Percentiles rank a stretch among this genome's conserved stretches.
phyloP scores from a whole-genome alignment of 1,140 invertebrate genomes.

The Maniola jurtina region DNA sequence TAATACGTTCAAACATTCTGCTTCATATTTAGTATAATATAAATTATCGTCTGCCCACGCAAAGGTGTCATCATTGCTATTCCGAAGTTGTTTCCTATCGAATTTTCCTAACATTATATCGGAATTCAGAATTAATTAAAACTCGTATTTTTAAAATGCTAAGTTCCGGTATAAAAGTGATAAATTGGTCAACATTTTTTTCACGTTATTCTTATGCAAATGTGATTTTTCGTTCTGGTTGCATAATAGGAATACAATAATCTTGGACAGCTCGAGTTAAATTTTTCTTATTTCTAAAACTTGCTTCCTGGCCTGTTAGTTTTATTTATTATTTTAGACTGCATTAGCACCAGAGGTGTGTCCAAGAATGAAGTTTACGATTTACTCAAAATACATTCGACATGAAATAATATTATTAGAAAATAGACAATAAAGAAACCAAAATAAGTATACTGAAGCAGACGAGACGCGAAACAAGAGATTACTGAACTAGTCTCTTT shows the following conservation, averaged over 20 bases:
- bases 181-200: slow-evolving; percentile 24
- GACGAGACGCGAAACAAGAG: no score
- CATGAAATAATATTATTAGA: no score
- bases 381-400: no score
- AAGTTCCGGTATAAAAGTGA: slow-evolving; percentile 25
- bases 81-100: slow-evolving; percentile 28
- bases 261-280: neutral
- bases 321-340: no score
- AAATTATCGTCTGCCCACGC: slow-evolving; percentile 33
- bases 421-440: no score
- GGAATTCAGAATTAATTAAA: slow-evolving; percentile 30
- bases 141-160: slow-evolving; percentile 21
- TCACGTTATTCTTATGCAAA: slow-evolving; percentile 16
- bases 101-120: slow-evolving; percentile 35
- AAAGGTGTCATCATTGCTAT: slow-evolving; percentile 33
- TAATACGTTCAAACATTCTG: slow-evolving; percentile 33
- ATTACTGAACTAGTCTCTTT: no score
- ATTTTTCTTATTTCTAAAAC: neutral
- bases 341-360: no score
- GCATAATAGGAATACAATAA: neutral
- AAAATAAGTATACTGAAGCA: no score
- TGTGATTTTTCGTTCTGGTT: slow-evolving; percentile 2
- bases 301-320: neutral
- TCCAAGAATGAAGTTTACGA: no score
- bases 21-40: slow-evolving; percentile 34